Evolutionary conservation across 2,797 vertebrate species (phyloP).

Genomic region (Bufotes viridis): DNA sequence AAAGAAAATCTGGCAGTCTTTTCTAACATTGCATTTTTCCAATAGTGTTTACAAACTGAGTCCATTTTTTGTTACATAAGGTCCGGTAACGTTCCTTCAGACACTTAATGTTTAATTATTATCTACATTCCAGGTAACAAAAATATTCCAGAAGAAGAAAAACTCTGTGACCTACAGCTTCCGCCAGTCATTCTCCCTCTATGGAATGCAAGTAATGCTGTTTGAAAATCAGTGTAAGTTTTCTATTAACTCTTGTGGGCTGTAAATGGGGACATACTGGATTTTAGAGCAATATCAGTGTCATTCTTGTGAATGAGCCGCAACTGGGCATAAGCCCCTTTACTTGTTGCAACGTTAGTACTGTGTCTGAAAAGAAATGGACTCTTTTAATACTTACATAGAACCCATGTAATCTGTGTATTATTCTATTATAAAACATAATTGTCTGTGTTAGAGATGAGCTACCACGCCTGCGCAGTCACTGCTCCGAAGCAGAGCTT

Average conservation of each 20-base stretch:
- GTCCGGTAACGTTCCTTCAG: too few relatives aligned
- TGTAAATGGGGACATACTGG: background rate
- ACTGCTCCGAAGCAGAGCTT: too few relatives aligned
- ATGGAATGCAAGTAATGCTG: constrained; percentile 94
- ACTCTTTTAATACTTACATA: too few relatives aligned
- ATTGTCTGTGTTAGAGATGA: too few relatives aligned
- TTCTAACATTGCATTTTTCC: too few relatives aligned
- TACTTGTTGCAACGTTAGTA: too few relatives aligned
- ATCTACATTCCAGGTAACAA: constrained; percentile 85
- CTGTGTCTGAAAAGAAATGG: too few relatives aligned
- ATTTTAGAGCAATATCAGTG: background rate
- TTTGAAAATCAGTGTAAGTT: constrained; percentile 97
- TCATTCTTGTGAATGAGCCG: background rate
- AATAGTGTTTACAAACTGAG: background rate
- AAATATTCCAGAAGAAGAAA: constrained; percentile 99
- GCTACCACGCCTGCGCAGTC: too few relatives aligned
- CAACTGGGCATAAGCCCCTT: too few relatives aligned
- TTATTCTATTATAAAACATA: too few relatives aligned
- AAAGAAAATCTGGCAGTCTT: too few relatives aligned
- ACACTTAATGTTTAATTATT: background rate
- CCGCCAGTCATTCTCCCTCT: constrained; percentile 94
- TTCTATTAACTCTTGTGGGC: background rate
- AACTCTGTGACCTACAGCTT: constrained; percentile 98
- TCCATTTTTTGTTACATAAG: background rate
- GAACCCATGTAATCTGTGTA: too few relatives aligned